Evolutionary conservation across 2,888 invertebrate genomes (phyloP).

Genomic region (Plusia festucae): DNA sequence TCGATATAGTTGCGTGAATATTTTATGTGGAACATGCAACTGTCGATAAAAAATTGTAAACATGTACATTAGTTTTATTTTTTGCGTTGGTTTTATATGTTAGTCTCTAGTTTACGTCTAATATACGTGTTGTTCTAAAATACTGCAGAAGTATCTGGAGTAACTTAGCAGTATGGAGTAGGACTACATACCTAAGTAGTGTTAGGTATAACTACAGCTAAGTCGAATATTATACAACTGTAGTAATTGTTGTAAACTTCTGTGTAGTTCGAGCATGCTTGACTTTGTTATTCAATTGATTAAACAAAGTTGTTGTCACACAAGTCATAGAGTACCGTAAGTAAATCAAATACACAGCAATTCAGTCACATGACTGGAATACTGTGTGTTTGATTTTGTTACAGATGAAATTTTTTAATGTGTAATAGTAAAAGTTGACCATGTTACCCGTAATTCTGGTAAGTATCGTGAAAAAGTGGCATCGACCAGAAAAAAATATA

Average conservation of each 20-base stretch:
- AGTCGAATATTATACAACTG: not conserved
- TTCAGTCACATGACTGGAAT: not conserved
- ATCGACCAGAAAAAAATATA: too few species aligned
- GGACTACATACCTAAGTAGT: too few species aligned
- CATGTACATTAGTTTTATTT: not conserved
- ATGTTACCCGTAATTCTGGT: too few species aligned
- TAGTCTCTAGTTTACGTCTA: too few species aligned
- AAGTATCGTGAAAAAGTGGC: too few species aligned
- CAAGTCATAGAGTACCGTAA: too few species aligned
- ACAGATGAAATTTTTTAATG: not conserved
- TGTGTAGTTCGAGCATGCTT: not conserved
- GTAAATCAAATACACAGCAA: too few species aligned
- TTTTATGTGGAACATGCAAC: constrained; percentile 2
- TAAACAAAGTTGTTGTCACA: constrained; percentile 1
- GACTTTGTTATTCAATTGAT: not conserved
- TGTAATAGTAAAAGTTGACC: too few species aligned
- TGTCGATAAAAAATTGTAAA: not conserved
- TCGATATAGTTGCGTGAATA: constrained; percentile 2
- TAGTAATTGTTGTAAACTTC: not conserved
- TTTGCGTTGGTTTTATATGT: not conserved
- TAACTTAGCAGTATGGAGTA: not conserved
- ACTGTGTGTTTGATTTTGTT: not conserved
- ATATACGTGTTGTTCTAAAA: too few species aligned
- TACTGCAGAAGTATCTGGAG: not conserved
- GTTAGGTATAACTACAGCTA: not conserved